Base-by-base conservation (phyloP, 1,140 invertebrate genomes). In the Zaprionus camerounensis region DNA sequence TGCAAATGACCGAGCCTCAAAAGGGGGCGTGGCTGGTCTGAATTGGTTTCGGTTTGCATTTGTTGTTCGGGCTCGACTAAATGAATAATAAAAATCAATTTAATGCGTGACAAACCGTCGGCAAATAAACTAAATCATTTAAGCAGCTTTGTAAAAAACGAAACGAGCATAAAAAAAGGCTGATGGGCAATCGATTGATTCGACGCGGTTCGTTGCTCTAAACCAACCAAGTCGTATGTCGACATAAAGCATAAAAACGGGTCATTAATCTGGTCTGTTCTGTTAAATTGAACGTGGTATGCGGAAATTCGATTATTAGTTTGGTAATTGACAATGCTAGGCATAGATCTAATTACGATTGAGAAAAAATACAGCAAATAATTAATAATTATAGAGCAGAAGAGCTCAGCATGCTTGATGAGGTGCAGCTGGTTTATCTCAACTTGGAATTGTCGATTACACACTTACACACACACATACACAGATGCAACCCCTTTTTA, bases 11-110 rank as follows among this genome's bases (percentile, higher is more conserved):
- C 28, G 20, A n/a, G 17, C 17, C 41, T 22, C 20, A 20, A 24
- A 34, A 69, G 12, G 51, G 24, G 51, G 31, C 15, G 53, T 13
- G 17, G 44, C 55, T 22, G 17, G 12, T 17, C 1, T 5, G 26
- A 7, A 17, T 36, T 17, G 15, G 44, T 24, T 24, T 9, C 3
- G 34, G 38, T 38, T 65, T 53, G 68, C 28, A 28, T 31, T 56
- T 31, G 62, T 63, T 53, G 71, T 65, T 72, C 3, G 12, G 36
- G 13, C 36, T 15, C 36, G 36, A 46, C 41, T 46, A 57, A 84
- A 67, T 59, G 78, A 57, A 53, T 67, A 66, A 78, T 75, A 49
- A 71, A 80, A 82, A 80, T 71, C 71, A 87, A 79, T 79, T 76
- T 78, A 71, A 72, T 76, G 75, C 58, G 24, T 70, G 51, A 76